A percentile compares a stretch with the other conserved stretches of the same genome.
Evolutionary conservation across 2,797 vertebrate species (phyloP).

Genomic region (Numenius phaeopus): DNA sequence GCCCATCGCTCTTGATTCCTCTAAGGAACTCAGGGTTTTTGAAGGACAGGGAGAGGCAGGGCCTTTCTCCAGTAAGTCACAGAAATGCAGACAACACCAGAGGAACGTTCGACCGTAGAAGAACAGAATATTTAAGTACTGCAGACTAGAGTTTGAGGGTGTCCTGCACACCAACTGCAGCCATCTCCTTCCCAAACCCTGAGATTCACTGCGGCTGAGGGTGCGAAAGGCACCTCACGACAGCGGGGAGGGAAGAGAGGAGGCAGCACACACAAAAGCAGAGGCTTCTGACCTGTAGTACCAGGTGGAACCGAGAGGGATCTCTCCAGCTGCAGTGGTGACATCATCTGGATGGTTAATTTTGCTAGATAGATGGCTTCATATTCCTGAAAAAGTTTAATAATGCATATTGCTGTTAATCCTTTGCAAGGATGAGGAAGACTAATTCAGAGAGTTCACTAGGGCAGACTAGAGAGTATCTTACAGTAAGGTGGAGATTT

Average conservation of each 20-base stretch:
- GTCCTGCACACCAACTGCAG: not conserved
- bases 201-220: not conserved
- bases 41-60: not conserved
- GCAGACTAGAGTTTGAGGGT: accelerated
- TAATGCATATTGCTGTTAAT: not conserved
- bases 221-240: not conserved
- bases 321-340: constrained; percentile 93
- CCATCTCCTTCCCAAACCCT: not conserved
- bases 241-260: not conserved
- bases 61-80: not conserved
- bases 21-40: accelerated
- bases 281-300: constrained; percentile 84
- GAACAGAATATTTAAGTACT: not conserved
- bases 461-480: not conserved
- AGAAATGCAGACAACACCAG: not conserved
- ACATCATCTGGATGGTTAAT: constrained; percentile 99
- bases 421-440: not conserved
- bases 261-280: not conserved
- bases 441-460: not conserved
- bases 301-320: constrained; percentile 92
- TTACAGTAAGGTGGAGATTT: not conserved
- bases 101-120: accelerated
- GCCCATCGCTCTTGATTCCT: not conserved
- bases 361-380: constrained; percentile 99
- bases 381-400: constrained; percentile 88